These are phyloP conservation scores for Dendrophyllia cribrosa DNA, from an alignment of 64 coral and sea anemone genomes.

Conservation along the genomic window DNA sequence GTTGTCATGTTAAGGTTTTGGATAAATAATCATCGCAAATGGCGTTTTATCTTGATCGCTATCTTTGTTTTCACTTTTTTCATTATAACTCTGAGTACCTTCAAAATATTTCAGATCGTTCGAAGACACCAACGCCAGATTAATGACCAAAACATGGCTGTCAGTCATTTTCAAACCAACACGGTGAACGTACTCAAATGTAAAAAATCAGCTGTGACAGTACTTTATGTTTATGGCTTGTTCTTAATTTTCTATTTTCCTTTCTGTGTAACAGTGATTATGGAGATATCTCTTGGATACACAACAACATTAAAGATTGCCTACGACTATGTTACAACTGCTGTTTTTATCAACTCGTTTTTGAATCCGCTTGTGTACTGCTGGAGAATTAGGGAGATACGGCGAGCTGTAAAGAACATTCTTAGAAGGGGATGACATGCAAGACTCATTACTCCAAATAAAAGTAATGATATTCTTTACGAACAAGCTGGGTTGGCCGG, in stretches of 20 bases:
- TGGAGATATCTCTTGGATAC: neutral
- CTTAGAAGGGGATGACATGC: no score
- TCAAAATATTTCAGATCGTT: slow-evolving; percentile 25
- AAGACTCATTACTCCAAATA: no score
- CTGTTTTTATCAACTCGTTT: neutral
- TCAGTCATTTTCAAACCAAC: neutral
- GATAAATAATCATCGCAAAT: neutral
- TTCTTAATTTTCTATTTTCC: neutral
- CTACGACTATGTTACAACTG: neutral
- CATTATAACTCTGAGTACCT: slow-evolving; percentile 28
- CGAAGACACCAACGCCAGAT: neutral
- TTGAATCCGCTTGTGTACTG: neutral
- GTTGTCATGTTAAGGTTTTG: neutral
- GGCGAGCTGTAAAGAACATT: neutral
- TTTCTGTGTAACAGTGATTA: neutral
- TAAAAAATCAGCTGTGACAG: neutral
- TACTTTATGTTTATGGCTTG: neutral
- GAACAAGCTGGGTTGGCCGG: no score
- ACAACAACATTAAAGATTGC: neutral
- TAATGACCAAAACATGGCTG: neutral
- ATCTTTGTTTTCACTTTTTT: neutral
- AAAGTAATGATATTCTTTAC: no score
- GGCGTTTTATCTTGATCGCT: neutral
- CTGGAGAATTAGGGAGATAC: slow-evolving; percentile 1
- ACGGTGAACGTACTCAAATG: neutral